These are phyloP conservation scores for Trachops cirrhosus DNA, from an alignment of 2,797 vertebrate species.

Conservation along the genomic window DNA sequence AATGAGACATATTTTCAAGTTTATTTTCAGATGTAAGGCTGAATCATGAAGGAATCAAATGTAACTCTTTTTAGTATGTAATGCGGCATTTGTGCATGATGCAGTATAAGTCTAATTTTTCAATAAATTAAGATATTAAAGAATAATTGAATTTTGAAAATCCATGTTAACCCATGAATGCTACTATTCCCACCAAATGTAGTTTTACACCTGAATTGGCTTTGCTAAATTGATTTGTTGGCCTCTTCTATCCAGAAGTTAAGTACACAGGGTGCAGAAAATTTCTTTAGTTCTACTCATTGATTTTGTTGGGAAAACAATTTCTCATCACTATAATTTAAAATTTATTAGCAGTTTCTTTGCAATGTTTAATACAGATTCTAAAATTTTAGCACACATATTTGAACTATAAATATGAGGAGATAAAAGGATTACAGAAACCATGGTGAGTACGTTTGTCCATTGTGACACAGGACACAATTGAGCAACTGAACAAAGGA, in stretches of 20 bases:
- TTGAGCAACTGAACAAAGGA: background rate
- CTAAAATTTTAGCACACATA: background rate
- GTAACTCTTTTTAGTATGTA: background rate
- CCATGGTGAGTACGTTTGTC: background rate
- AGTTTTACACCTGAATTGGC: background rate
- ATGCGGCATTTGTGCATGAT: background rate
- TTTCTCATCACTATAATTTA: background rate
- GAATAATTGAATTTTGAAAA: background rate
- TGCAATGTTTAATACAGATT: background rate
- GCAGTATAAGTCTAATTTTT: background rate
- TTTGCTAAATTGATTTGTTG: background rate
- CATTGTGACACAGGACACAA: background rate
- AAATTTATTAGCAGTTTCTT: background rate
- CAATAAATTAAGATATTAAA: background rate
- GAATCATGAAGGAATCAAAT: background rate
- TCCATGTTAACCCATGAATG: background rate
- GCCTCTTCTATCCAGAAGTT: background rate
- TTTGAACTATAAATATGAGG: conserved; percentile 10
- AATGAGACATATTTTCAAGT: background rate
- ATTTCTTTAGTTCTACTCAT: background rate
- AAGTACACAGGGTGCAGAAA: background rate
- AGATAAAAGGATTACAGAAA: background rate
- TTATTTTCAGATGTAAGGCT: background rate
- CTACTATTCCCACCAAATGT: background rate
- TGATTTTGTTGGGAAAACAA: background rate